phyloP scores from a whole-genome alignment of 2,888 invertebrate genomes.

The Synergus laeviventris region DNA sequence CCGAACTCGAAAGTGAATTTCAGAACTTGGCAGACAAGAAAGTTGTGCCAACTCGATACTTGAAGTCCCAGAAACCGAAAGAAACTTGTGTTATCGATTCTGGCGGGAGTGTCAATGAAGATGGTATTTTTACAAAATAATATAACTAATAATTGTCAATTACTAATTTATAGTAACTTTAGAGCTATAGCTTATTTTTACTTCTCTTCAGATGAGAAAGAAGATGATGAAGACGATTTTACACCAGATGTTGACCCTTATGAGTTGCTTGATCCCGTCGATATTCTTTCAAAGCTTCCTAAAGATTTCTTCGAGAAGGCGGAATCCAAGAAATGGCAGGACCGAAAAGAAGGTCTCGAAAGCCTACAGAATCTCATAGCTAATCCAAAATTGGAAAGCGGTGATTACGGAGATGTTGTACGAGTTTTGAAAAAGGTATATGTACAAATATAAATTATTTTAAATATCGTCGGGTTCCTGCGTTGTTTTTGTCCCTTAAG shows the following conservation, averaged over 20 bases:
- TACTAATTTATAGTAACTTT: not conserved
- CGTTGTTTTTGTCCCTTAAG: no score
- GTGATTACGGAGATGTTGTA: constrained; percentile 94
- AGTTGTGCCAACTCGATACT: constrained; percentile 84
- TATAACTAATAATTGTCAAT: not conserved
- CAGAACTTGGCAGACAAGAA: constrained; percentile 82
- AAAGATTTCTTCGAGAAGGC: constrained; percentile 96
- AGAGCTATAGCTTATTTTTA: not conserved
- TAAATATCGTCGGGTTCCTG: no score
- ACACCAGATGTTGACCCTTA: constrained; percentile 88
- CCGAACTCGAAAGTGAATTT: constrained; percentile 93
- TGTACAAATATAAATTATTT: not conserved
- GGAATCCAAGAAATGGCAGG: constrained; percentile 98
- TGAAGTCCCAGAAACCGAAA: constrained; percentile 89
- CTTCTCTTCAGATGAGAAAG: constrained; percentile 76
- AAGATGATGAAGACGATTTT: constrained; percentile 79
- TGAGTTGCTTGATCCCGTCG: constrained; percentile 93
- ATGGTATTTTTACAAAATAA: constrained; percentile 63
- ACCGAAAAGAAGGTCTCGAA: constrained; percentile 94
- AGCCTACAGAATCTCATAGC: constrained; percentile 86
- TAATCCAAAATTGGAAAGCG: constrained; percentile 90
- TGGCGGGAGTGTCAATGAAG: constrained; percentile 77
- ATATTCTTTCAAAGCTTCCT: constrained; percentile 93
- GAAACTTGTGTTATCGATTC: constrained; percentile 78
- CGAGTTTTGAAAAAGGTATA: constrained; percentile 90